Evolutionary conservation across 1,140 invertebrate genomes (phyloP), one percentile per base, ranked within the genome.

Genomic region (Trichonephila inaurata): DNA sequence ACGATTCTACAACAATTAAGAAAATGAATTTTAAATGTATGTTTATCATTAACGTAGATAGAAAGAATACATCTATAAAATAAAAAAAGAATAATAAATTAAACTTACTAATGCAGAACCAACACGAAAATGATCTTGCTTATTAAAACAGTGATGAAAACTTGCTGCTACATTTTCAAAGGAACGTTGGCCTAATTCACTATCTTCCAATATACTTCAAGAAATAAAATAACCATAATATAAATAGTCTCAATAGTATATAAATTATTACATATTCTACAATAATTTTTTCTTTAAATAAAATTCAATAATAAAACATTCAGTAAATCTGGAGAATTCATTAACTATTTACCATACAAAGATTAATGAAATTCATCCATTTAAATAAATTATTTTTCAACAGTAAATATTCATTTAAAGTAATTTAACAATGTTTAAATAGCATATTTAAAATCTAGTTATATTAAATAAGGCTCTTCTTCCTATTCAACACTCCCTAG

Each of bases 121-220:
- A 94, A 96, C 96, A 96, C 98, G 98, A 95, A 98, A 98, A 95
- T 97, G 97, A 95, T 98, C 97, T 86, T 97, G 96, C 95, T 97
- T 97, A 1, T 97, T 96, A 95, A 98, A 98, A 94, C 96, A 97
- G 95, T 98, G 98, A 95, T 98, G 97, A 72, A 98, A 96, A 95
- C 97, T 97, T 94, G 96, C 96, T 5, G 96, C 96, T 28, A 98
- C 95, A 51, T 95, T 96, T 95, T 98, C 97, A 94, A 98, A 96
- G 19, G 96, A 97, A 94, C 97, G 96, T 69, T 96, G 96, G 87
- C 97, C 97, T 16, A 97, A 96, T 94, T 97, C 97, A 94, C 97
- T 97, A 95, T 97, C 97, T 93, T 97, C 97, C 7, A 98, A 95
- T 83, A 98, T 96, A 94, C 97, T 97, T 88, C 33, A 96, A 95